Conservation (phyloP, 2,888 invertebrate genomes). For the Lithophane leautieri region DNA sequence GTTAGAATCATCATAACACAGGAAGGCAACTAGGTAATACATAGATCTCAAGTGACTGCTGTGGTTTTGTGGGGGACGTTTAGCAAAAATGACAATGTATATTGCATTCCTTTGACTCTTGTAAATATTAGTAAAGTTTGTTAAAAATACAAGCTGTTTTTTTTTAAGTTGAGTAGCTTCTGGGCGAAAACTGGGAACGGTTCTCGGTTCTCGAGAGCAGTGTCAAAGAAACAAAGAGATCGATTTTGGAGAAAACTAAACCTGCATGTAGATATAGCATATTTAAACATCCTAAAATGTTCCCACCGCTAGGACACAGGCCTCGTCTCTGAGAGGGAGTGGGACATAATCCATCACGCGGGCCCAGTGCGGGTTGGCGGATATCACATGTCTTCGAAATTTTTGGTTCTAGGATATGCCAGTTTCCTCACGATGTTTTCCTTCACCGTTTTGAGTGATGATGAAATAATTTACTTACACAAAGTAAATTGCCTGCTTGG, state of each 20-base stretch:
- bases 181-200: background rate
- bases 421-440: no score
- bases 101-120: conserved; percentile 36
- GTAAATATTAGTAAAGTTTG: conserved; percentile 7
- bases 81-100: conserved; percentile 40
- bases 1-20: conserved; percentile 7
- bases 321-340: no score
- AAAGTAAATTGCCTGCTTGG: no score
- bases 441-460: no score
- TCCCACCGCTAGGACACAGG: no score
- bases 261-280: background rate
- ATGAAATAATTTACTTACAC: no score
- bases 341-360: no score
- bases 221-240: background rate
- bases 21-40: conserved; percentile 1
- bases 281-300: no score
- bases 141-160: background rate
- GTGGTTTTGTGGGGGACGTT: background rate
- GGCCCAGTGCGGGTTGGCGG: no score
- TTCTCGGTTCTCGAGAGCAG: background rate
- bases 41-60: conserved; percentile 23
- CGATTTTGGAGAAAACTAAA: background rate
- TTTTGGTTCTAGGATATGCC: no score
- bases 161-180: background rate
- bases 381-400: no score